phyloP scores from a whole-genome alignment of 2,888 invertebrate genomes.

The Anorthoa munda region DNA sequence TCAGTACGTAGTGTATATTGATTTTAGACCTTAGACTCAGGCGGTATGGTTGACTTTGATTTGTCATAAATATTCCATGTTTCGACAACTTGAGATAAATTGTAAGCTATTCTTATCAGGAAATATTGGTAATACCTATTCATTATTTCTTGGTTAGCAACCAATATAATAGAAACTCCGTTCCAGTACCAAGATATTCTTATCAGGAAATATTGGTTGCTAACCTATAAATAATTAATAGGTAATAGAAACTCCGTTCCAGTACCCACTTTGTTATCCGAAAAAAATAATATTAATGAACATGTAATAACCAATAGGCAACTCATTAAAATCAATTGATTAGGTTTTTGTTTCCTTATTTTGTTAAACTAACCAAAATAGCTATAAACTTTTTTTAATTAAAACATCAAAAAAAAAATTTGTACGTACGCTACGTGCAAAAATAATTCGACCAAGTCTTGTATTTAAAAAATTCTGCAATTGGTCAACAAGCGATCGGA shows the following conservation, averaged over 20 bases:
- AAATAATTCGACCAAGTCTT: not conserved
- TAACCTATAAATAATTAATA: not conserved
- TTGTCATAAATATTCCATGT: not conserved
- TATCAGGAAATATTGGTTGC: conserved; percentile 6
- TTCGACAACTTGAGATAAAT: not conserved
- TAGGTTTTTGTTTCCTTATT: not conserved
- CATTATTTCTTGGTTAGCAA: no score
- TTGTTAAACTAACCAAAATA: not conserved
- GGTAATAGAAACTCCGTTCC: not conserved
- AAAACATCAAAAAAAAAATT: not conserved
- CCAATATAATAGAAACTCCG: no score
- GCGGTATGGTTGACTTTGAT: conserved; percentile 6
- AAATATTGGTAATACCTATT: no score
- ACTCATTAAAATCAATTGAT: not conserved
- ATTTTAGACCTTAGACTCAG: conserved; percentile 14
- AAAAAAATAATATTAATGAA: not conserved
- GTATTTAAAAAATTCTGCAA: not conserved
- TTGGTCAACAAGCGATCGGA: not conserved
- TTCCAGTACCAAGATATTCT: not conserved
- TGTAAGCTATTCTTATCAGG: not conserved
- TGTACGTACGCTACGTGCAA: not conserved
- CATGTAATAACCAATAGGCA: not conserved
- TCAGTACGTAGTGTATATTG: conserved; percentile 1
- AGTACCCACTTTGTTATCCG: not conserved
- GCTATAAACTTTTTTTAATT: not conserved